Evolutionary conservation across 2,888 invertebrate species (phyloP).

Genomic region (Cosmorhoe ocellata): DNA sequence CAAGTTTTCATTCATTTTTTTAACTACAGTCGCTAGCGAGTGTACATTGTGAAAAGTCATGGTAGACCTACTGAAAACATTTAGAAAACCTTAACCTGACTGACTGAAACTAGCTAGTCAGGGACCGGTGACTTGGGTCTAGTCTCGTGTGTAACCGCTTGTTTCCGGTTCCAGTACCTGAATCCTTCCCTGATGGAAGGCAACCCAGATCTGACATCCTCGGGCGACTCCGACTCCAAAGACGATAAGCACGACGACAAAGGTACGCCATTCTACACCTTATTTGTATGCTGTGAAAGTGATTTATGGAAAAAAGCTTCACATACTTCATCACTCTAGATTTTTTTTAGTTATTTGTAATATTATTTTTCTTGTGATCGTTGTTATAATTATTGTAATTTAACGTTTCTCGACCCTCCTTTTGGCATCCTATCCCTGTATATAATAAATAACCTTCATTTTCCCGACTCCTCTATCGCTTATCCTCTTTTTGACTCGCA

Average conservation of each 20-base stretch:
- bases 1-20: no score
- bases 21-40: no score
- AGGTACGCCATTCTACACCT: slow-evolving; percentile 44
- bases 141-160: background rate
- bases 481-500: background rate
- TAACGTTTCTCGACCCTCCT: no score
- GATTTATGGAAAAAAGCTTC: background rate
- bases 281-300: slow-evolving; percentile 1
- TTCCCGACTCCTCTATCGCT: background rate
- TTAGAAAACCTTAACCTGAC: no score
- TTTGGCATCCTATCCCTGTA: no score
- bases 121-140: no score
- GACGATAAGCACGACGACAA: slow-evolving; percentile 67
- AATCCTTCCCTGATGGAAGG: slow-evolving; percentile 63
- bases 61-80: no score
- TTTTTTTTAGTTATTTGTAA: no score
- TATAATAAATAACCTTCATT: no score
- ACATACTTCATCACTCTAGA: no score
- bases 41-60: no score
- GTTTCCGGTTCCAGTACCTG: slow-evolving; percentile 46
- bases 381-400: background rate
- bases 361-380: background rate
- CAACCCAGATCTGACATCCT: slow-evolving; percentile 68
- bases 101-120: no score
- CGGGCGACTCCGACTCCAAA: slow-evolving; percentile 58